phyloP scores from a whole-genome alignment of 2,797 vertebrate genomes.

The Garrulus glandarius region DNA sequence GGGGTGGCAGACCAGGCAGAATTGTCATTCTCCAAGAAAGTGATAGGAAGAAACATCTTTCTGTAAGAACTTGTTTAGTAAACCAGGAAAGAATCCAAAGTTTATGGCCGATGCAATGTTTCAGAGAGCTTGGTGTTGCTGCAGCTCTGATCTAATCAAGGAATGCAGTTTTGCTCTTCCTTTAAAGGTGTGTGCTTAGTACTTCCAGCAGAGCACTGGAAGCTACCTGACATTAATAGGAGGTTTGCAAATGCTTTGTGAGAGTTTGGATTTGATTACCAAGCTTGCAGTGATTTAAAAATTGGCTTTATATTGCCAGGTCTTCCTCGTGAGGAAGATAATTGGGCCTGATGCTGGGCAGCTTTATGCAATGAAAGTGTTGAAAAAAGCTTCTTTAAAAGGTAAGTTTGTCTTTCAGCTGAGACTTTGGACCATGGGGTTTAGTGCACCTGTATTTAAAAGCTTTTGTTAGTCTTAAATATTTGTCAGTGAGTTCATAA shows the following conservation, averaged over 20 bases:
- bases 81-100: background rate
- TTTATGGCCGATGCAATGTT: background rate
- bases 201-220: background rate
- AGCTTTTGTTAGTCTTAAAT: background rate
- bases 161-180: background rate
- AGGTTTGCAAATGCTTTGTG: background rate
- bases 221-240: background rate
- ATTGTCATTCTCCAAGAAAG: background rate
- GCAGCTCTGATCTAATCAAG: background rate
- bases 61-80: background rate
- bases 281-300: background rate
- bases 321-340: constrained; percentile 95
- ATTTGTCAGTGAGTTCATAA: background rate
- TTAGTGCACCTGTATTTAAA: background rate
- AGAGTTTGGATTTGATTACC: background rate
- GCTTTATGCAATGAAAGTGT: constrained; percentile 99
- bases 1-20: background rate
- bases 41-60: background rate
- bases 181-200: background rate
- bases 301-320: constrained; percentile 72
- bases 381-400: constrained; percentile 98
- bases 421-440: background rate
- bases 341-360: constrained; percentile 94
- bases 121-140: background rate
- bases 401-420: constrained; percentile 71